Percentiles rank a stretch among this genome's conserved stretches.
phyloP scores from a whole-genome alignment of 2,113 vertebrate genomes.

The Ailuropoda melanoleuca region DNA sequence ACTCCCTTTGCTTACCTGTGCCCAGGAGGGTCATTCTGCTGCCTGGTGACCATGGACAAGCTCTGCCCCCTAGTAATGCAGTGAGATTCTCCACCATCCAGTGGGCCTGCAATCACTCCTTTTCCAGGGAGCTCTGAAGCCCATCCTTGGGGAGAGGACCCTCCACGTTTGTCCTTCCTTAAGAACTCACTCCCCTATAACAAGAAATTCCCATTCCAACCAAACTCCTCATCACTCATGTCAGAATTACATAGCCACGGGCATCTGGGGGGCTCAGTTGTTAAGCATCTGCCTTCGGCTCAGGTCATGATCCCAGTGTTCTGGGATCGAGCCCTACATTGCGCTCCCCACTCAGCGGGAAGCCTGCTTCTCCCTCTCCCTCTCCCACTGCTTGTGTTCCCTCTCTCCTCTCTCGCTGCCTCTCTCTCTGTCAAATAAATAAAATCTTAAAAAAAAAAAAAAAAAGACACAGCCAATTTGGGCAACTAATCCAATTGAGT shows the following conservation, averaged over 20 bases:
- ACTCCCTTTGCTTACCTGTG: background rate
- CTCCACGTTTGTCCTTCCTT: background rate
- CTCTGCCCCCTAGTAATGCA: background rate
- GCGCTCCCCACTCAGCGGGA: too few relatives aligned
- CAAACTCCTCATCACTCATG: background rate
- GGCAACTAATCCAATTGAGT: background rate
- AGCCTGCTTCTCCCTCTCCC: too few relatives aligned
- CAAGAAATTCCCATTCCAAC: background rate
- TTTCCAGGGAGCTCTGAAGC: background rate
- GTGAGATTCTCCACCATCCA: background rate
- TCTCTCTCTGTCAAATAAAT: too few relatives aligned
- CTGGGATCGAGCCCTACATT: too few relatives aligned
- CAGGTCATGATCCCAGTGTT: too few relatives aligned
- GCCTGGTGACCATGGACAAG: background rate
- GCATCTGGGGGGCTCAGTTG: too few relatives aligned
- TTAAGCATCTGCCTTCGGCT: too few relatives aligned
- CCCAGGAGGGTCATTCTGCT: background rate
- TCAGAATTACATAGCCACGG: background rate
- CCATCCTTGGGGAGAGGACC: background rate
- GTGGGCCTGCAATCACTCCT: background rate
- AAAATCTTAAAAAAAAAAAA: too few relatives aligned
- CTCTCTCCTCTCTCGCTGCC: too few relatives aligned
- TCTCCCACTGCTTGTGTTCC: too few relatives aligned
- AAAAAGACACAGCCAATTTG: background rate
- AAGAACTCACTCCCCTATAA: background rate